Evolutionary conservation across 2,797 vertebrate species (phyloP), one percentile per base, ranked within the genome.

Genomic region (Catharus ustulatus): DNA sequence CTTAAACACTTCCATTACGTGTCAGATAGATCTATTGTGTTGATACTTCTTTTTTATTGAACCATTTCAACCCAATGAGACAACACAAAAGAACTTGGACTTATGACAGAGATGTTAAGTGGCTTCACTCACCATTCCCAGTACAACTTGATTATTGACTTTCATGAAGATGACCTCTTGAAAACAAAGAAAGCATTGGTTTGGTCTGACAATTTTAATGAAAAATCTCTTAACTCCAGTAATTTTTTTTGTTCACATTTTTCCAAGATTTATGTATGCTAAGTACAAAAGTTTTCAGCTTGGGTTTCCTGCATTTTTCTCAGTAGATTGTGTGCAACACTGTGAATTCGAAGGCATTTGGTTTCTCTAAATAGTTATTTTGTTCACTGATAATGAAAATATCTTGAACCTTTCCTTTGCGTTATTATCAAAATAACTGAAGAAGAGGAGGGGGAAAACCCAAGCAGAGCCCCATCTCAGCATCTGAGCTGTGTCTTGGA

Each of bases 1-100:
- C 54, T 66, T 38, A 62, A 57, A 40, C 0, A 3, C 19, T 79
- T 85, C 40, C 5, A 63, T 15, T 48, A 5, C 0, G 0, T 63
- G 40, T 62, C 36, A 66, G 36, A 55, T 48, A n/a, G 18, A 77
- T 26, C 30, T 18, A 20, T 30, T 1, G 0, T 55, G 38, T 34
- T 78, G 32, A 48, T 58, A 46, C 10, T 62, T 40, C 11, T 54
- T 58, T 64, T 21, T 5, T 1, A 34, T 30, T 42, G 2, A 67
- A 43, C 18, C 32, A 61, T 81, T 90, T 74, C 46, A 78, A 66
- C 14, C 2, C 19, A 64, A 40, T 3, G 3, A 13, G 3, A 88
- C 55, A 80, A 45, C 10, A 43, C 21, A 45, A 49, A 80, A 66
- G 48, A 49, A 30, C 29, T 45, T 32, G 38, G 21, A 49, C 38